Conservation (phyloP, 2,113 vertebrate species). For the Pseudorectes ferrugineus region DNA sequence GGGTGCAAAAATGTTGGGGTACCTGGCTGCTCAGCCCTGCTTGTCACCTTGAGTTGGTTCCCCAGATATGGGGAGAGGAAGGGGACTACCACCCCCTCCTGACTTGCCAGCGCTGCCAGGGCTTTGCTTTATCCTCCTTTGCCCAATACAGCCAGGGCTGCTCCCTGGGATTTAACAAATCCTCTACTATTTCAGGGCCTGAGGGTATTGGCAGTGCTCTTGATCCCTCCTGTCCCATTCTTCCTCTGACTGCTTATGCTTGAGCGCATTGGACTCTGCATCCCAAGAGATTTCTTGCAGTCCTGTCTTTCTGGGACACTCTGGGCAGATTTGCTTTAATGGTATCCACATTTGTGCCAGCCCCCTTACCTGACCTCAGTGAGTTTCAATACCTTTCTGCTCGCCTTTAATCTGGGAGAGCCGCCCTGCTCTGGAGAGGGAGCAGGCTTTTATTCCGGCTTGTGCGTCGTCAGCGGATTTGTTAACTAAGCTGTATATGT, state of each 20-base stretch:
- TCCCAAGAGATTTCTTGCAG: background rate
- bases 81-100: background rate
- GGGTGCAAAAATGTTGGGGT: background rate
- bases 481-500: conserved; percentile 17
- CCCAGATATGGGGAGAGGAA: background rate
- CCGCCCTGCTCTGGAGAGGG: background rate
- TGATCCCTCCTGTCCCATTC: background rate
- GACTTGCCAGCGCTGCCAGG: background rate
- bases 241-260: background rate
- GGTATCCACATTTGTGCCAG: background rate
- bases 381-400: background rate
- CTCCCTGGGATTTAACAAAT: conserved; percentile 36
- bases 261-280: background rate
- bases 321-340: background rate
- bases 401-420: background rate
- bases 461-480: background rate
- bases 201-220: background rate
- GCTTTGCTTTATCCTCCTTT: conserved; percentile 18
- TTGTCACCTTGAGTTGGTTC: background rate
- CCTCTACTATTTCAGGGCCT: background rate
- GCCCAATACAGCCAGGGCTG: background rate
- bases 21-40: background rate
- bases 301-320: background rate
- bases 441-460: background rate
- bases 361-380: background rate